These are phyloP conservation scores for Shinisaurus crocodilurus DNA, from an alignment of 2,113 vertebrate species.

Conservation along the genomic window DNA sequence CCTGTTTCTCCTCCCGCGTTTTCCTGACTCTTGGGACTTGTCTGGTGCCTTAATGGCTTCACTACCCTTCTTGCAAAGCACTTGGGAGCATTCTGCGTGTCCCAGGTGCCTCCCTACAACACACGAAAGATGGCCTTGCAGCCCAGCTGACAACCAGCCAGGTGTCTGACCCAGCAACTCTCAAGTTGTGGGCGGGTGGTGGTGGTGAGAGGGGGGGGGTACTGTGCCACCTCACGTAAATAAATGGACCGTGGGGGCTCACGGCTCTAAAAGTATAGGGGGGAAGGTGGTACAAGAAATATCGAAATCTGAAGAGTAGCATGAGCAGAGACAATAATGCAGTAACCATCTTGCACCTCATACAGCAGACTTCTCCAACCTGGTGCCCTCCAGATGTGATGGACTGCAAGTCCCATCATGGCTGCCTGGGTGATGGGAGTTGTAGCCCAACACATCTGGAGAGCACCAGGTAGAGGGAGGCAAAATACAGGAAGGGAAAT, in stretches of 20 bases:
- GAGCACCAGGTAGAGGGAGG: too few species aligned
- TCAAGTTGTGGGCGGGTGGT: background rate
- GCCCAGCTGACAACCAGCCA: background rate
- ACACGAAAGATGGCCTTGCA: background rate
- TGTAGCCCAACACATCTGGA: too few species aligned
- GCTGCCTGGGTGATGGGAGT: background rate
- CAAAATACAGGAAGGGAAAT: too few species aligned
- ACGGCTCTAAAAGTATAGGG: background rate
- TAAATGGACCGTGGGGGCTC: background rate
- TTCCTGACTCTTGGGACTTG: background rate
- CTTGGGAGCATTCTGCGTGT: background rate
- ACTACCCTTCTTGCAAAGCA: background rate
- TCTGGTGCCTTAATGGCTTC: background rate
- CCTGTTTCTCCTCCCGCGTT: background rate
- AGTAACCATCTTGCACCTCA: background rate
- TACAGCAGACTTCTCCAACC: background rate
- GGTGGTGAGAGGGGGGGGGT: accelerated
- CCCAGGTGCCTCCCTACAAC: background rate
- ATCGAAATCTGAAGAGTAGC: background rate
- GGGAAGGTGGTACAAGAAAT: background rate
- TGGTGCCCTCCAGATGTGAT: background rate
- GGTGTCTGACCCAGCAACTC: background rate
- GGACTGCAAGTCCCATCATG: background rate
- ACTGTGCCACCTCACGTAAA: background rate
- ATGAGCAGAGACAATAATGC: background rate